A percentile compares a stretch with the other conserved stretches of the same genome.
Conservation (phyloP, 1,140 invertebrate genomes). For the Conopomorpha cramerella region DNA sequence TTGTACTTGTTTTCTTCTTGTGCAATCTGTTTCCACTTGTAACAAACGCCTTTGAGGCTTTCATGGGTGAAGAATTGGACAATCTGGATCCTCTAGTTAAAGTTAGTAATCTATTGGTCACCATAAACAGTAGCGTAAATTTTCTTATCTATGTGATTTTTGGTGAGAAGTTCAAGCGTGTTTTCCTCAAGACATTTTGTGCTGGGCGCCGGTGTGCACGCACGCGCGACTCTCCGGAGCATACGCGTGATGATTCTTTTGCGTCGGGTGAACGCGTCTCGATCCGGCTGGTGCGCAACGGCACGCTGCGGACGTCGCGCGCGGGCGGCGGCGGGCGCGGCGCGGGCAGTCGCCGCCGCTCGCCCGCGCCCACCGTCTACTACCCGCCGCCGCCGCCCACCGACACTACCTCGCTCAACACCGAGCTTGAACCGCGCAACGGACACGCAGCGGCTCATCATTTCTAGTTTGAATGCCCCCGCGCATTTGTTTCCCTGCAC, state of each 20-base stretch:
- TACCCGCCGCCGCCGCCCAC: constrained; percentile 55
- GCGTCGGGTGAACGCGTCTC: constrained; percentile 73
- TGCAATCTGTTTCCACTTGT: constrained; percentile 91
- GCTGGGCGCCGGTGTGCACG: constrained; percentile 59
- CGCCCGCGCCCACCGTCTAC: constrained; percentile 68
- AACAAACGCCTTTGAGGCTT: constrained; percentile 85
- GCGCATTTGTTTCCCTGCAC: too few relatives aligned
- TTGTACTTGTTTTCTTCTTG: constrained; percentile 93
- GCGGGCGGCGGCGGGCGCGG: constrained; percentile 59
- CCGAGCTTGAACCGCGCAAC: too few relatives aligned
- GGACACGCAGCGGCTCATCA: too few relatives aligned
- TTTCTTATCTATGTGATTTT: constrained; percentile 97
- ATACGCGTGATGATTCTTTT: constrained; percentile 76
- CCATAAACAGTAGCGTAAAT: constrained; percentile 95
- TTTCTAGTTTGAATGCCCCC: too few relatives aligned
- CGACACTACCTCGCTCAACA: constrained; percentile 10
- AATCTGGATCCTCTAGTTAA: constrained; percentile 80
- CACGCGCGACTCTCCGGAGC: constrained; percentile 73
- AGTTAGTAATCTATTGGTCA: constrained; percentile 89
- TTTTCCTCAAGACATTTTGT: constrained; percentile 88
- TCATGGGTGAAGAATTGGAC: constrained; percentile 67
- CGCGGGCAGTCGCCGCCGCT: constrained; percentile 6
- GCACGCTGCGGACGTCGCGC: constrained; percentile 30
- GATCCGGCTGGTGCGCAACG: constrained; percentile 66
- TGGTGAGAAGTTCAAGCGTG: constrained; percentile 92